Evolutionary conservation across 2,888 invertebrate species (phyloP), one percentile per base, ranked within the genome.

Genomic region (Tetranychus truncatus): DNA sequence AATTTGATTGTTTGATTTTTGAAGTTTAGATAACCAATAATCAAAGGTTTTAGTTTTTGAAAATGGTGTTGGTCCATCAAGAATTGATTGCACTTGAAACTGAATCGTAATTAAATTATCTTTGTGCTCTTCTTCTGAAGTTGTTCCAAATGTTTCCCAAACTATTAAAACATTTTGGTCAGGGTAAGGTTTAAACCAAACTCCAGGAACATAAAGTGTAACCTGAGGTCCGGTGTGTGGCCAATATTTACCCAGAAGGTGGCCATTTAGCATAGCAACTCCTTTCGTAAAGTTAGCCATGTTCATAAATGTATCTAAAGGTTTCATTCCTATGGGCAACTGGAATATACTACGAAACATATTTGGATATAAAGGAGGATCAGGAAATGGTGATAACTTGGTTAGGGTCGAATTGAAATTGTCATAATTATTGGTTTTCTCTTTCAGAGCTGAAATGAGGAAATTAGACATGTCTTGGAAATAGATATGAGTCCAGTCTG

Each of bases 191-290:
- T 72, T 72, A 8, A 72, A 72, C 72, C 72, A 72, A 45, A 72
- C 72, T 44, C 72, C 72, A 34, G 72, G 72, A 18, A 72, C 44
- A 72, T 72, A 72, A 9, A 72, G 34, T 1, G 72, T 45, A 4
- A 18, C n/a, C 20, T 72, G 72, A 24, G 72, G 72, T 15, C 72
- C 72, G 9, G 34, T 45, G 18, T 45, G n/a, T 15, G 45, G 45
- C 72, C 72, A 72, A 6, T 72, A 72, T 45, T 34, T 34, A 6
- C 72, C 72, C 11, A 72, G 6, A 72, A n/a, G n/a, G 15, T 45
- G 44, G 4, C 45, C 72, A 72, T 72, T 72, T 1, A 72, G 15
- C 15, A 15, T 15, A 18, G 44, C 45, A 45, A 72, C 44, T 45
- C 72, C 72, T 45, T 45, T 45, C 18, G 44, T 72, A 20, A 44